Percentiles rank a stretch among this genome's conserved stretches.
phyloP scores from a whole-genome alignment of 2,797 vertebrate genomes.

The Pelochelys cantorii region DNA sequence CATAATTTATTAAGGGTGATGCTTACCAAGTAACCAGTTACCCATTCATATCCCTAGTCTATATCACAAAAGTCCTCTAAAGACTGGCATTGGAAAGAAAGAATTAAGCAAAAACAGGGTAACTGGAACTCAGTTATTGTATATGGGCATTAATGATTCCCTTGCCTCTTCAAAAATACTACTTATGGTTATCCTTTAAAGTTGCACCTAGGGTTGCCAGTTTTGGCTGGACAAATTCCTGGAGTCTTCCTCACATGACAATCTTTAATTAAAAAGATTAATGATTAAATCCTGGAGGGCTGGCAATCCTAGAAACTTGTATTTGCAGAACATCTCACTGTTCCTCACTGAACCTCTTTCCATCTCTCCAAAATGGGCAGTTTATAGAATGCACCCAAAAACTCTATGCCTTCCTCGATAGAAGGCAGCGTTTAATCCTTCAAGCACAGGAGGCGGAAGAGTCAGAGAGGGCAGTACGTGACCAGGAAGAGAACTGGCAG shows the following conservation, averaged over 20 bases:
- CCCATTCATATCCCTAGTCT: neutral
- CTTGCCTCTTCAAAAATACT: constrained; percentile 47
- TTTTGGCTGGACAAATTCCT: neutral
- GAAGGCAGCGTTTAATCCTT: too few relatives aligned
- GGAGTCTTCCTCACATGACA: neutral
- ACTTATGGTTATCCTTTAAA: constrained; percentile 16
- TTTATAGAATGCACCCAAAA: constrained; percentile 45
- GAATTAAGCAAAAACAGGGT: neutral
- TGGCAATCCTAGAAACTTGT: neutral
- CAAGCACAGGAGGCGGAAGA: too few relatives aligned
- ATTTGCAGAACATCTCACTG: constrained; percentile 17
- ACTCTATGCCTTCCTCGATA: neutral
- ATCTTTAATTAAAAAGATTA: neutral
- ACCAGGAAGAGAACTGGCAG: too few relatives aligned
- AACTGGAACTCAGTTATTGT: constrained; percentile 4
- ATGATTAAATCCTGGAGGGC: neutral
- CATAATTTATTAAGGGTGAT: too few relatives aligned
- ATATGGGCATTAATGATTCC: neutral
- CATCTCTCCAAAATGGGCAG: constrained; percentile 35
- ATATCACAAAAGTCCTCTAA: constrained; percentile 19
- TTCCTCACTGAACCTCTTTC: constrained; percentile 43
- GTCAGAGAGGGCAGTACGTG: too few relatives aligned
- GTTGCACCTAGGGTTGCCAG: neutral
- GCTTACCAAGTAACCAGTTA: too few relatives aligned
- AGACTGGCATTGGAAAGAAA: neutral